Percentiles rank a stretch among this genome's conserved stretches.
phyloP scores from a whole-genome alignment of 2,113 vertebrate genomes.

The Catharus minimus region DNA sequence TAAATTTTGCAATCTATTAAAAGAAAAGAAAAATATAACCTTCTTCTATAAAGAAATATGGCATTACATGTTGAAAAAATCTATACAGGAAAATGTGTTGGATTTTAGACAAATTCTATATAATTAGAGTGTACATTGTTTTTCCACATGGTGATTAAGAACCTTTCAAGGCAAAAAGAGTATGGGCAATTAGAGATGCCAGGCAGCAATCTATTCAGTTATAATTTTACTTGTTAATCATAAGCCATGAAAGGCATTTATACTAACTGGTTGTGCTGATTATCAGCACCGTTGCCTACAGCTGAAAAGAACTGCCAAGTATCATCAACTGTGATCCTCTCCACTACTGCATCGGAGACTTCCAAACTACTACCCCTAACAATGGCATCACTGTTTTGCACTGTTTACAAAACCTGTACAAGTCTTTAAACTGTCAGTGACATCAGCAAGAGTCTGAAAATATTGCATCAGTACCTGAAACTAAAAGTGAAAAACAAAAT shows the following conservation, averaged over 20 bases:
- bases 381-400: slow-evolving; percentile 5
- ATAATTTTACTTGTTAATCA: slow-evolving; percentile 43
- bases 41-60: not conserved
- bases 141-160: not conserved
- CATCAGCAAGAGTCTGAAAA: slow-evolving; percentile 30
- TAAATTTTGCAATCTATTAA: not conserved
- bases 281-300: slow-evolving; percentile 40
- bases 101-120: not conserved
- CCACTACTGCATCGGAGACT: slow-evolving; percentile 1
- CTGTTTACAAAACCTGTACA: slow-evolving; percentile 19
- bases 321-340: slow-evolving; percentile 25
- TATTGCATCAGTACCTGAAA: not conserved
- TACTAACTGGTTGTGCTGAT: slow-evolving; percentile 33
- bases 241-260: slow-evolving; percentile 35
- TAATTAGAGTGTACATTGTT: not conserved
- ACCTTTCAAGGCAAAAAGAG: not conserved
- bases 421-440: slow-evolving; percentile 18
- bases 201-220: slow-evolving; percentile 24
- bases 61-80: not conserved
- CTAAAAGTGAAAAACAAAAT: not conserved
- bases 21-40: not conserved
- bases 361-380: slow-evolving; percentile 26
- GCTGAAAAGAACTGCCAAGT: slow-evolving; percentile 54
- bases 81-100: not conserved
- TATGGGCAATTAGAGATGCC: not conserved